These are phyloP conservation scores for Armadillidium nasatum DNA, from an alignment of 1,140 invertebrate species.

Conservation along the genomic window DNA sequence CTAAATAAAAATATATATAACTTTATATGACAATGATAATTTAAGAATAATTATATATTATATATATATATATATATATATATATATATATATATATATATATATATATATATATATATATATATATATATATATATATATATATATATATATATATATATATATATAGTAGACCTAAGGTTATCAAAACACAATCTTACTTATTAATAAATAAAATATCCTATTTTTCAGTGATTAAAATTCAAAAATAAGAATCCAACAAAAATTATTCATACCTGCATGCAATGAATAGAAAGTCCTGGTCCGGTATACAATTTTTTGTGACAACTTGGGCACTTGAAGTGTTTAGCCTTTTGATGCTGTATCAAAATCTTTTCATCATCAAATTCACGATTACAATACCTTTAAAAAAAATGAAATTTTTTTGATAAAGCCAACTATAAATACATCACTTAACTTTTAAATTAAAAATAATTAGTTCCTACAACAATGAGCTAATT, in stretches of 20 bases:
- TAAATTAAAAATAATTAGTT: no score
- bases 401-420: constrained; percentile 60
- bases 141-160: constrained; percentile 16
- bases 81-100: neutral
- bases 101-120: constrained; percentile 14
- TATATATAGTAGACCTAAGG: neutral
- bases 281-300: constrained; percentile 97
- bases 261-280: constrained; percentile 69
- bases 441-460: no score
- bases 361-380: constrained; percentile 99
- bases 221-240: no score
- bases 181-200: no score
- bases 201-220: no score
- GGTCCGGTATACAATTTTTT: constrained; percentile 99
- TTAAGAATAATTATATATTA: no score
- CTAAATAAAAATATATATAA: no score
- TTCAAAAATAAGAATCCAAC: neutral
- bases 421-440: no score
- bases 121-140: neutral
- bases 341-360: constrained; percentile 99
- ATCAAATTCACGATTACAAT: constrained; percentile 99
- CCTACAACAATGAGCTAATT: no score
- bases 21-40: no score
- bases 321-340: constrained; percentile 99
- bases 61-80: neutral